Evolutionary conservation across 92 coral and sea anemone species (phyloP).

Genomic region (Parazoanthus darwini): DNA sequence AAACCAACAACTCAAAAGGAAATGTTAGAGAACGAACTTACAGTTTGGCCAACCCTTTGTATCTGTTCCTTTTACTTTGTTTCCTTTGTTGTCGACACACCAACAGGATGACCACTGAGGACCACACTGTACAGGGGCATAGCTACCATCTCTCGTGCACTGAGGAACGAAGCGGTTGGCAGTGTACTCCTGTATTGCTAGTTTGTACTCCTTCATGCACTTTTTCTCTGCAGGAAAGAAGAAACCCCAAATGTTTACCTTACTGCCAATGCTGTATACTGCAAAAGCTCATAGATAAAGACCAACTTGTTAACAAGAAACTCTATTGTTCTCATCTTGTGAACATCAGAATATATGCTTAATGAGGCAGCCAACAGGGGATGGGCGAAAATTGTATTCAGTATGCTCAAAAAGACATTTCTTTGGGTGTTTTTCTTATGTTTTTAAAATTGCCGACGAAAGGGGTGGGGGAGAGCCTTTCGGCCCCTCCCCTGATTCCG

Average conservation of each 20-base stretch:
- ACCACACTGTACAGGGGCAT: conserved; percentile 87
- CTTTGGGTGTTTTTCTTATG: too few species aligned
- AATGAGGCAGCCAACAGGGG: too few species aligned
- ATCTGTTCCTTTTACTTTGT: conserved; percentile 71
- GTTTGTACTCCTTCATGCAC: conserved; percentile 71
- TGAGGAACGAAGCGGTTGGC: conserved; percentile 77
- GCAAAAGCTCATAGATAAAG: background rate
- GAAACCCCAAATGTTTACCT: background rate
- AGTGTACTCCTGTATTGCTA: conserved; percentile 49
- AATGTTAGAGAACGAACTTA: conserved; percentile 42
- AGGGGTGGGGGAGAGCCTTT: too few species aligned
- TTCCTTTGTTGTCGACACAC: conserved; percentile 89
- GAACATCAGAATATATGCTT: too few species aligned
- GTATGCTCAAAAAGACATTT: too few species aligned
- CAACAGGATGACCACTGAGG: conserved; percentile 86
- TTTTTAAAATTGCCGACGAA: too few species aligned
- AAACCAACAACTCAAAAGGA: background rate
- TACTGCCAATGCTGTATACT: background rate
- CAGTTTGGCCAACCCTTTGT: conserved; percentile 83
- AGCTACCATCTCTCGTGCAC: conserved; percentile 86
- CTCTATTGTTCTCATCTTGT: too few species aligned
- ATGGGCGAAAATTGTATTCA: too few species aligned
- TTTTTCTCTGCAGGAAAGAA: conserved; percentile 51
- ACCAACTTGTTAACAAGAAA: background rate
- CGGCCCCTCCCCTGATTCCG: too few species aligned